Percentiles rank a stretch among this genome's conserved stretches.
Conservation (phyloP, 2,888 invertebrate genomes). For the Seira sanloemensis region DNA sequence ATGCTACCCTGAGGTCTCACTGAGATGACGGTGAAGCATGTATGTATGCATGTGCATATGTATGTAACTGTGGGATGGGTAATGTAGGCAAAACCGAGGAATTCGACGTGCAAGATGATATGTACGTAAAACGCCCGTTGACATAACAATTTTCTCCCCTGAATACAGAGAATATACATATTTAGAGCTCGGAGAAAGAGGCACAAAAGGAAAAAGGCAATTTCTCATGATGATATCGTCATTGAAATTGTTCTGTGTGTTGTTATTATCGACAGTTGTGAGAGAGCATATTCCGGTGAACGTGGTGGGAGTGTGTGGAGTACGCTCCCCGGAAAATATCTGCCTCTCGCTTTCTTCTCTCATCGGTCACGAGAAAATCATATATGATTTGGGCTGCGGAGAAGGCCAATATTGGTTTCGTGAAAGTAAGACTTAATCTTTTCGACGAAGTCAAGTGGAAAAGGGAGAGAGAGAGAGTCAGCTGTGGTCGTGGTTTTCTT, state of each 20-base stretch:
- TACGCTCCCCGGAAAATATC: too few relatives aligned
- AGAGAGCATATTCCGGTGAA: too few relatives aligned
- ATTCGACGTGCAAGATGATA: constrained; percentile 4
- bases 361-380: not conserved
- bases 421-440: constrained; percentile 1
- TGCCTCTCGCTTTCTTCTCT: too few relatives aligned
- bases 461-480: not conserved
- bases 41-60: not conserved
- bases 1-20: too few relatives aligned
- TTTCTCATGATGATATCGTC: not conserved
- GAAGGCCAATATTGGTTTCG: not conserved
- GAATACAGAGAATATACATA: not conserved
- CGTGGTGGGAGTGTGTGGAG: too few relatives aligned
- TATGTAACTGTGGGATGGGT: not conserved
- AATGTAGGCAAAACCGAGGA: not conserved
- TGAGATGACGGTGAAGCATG: too few relatives aligned
- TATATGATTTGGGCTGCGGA: not conserved
- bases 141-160: not conserved
- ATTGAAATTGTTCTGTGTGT: not conserved
- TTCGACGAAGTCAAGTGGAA: not conserved
- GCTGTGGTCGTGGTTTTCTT: constrained; percentile 1
- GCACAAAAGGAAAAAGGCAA: not conserved
- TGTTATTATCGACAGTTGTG: not conserved
- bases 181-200: not conserved
- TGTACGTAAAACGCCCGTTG: too few relatives aligned